Percentiles rank a stretch among this genome's conserved stretches.
phyloP scores from a whole-genome alignment of 2,888 invertebrate genomes.

The Scotopteryx bipunctaria region DNA sequence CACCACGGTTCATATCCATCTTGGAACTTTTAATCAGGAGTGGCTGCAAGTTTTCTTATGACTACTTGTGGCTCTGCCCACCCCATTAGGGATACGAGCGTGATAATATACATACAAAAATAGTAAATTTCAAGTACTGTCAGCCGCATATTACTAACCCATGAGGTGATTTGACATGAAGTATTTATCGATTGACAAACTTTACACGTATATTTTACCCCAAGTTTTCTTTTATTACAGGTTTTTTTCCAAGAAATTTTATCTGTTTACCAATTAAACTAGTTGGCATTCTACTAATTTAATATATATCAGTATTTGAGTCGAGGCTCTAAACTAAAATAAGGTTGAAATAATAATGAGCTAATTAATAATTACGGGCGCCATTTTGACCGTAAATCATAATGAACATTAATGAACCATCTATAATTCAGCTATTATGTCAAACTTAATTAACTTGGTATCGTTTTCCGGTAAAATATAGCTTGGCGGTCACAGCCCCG shows the following conservation, averaged over 20 bases:
- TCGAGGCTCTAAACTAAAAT: slow-evolving; percentile 15
- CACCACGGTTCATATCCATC: too few species aligned
- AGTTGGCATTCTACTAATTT: neutral
- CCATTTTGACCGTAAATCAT: slow-evolving; percentile 46
- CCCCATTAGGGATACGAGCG: too few species aligned
- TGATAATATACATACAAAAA: too few species aligned
- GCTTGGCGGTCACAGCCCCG: slow-evolving; percentile 25
- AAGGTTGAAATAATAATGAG: slow-evolving; percentile 30
- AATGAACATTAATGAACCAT: slow-evolving; percentile 49
- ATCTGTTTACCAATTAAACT: neutral
- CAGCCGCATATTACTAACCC: too few species aligned
- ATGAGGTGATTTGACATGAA: neutral
- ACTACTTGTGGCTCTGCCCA: too few species aligned
- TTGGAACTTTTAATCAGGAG: too few species aligned
- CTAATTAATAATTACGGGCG: slow-evolving; percentile 37
- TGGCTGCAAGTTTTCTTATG: too few species aligned
- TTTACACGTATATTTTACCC: too few species aligned
- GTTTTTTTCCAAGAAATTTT: neutral
- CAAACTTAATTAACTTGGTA: slow-evolving; percentile 51
- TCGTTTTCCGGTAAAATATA: slow-evolving; percentile 51
- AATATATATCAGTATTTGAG: slow-evolving; percentile 3
- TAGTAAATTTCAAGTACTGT: too few species aligned
- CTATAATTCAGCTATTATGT: slow-evolving; percentile 54
- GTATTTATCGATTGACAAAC: too few species aligned
- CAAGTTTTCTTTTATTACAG: too few species aligned